Evolutionary conservation across 2,113 vertebrate species (phyloP).

Genomic region (Ctenodactylus gundi): DNA sequence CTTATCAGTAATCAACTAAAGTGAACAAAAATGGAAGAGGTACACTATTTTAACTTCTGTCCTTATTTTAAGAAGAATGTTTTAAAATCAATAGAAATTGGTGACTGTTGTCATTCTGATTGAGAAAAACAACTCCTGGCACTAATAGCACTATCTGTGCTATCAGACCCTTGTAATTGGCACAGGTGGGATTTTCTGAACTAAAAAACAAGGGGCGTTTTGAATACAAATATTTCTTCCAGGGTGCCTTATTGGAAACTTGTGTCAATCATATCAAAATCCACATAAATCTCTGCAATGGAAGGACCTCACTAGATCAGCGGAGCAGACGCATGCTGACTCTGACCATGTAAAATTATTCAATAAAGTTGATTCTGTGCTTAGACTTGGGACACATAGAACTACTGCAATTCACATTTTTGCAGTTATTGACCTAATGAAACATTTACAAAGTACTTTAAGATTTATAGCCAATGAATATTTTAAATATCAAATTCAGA

Average conservation of each 20-base stretch:
- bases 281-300: background rate
- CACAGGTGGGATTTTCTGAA: slow-evolving; percentile 18
- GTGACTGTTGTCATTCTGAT: background rate
- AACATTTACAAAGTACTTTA: background rate
- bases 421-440: background rate
- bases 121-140: background rate
- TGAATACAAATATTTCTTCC: slow-evolving; percentile 13
- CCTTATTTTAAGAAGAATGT: background rate
- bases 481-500: background rate
- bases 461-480: background rate
- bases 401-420: background rate
- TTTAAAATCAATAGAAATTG: background rate
- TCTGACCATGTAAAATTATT: background rate
- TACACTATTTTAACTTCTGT: background rate
- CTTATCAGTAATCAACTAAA: background rate
- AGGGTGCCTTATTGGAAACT: background rate
- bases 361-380: background rate
- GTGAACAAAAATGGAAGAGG: slow-evolving; percentile 12
- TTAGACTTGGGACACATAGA: background rate
- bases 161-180: slow-evolving; percentile 15
- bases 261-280: slow-evolving; percentile 10
- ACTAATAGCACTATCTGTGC: background rate
- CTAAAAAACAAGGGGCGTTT: slow-evolving; percentile 14
- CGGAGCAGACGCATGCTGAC: background rate
- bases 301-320: background rate